Conservation (phyloP, 2,113 vertebrate genomes). For the Neoarius graeffei region DNA sequence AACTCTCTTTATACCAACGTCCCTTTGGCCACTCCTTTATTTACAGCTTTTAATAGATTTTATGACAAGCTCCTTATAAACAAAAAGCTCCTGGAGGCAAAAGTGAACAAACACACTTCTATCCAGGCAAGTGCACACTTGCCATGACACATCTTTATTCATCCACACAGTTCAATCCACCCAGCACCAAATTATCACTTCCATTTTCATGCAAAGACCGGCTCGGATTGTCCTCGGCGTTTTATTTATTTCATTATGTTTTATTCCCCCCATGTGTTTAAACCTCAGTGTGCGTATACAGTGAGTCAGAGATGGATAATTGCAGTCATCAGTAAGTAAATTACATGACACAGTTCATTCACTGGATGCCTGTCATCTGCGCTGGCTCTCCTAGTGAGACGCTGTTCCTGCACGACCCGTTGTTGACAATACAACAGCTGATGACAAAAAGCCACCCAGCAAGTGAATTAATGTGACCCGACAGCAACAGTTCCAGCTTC, state of each 20-base stretch:
- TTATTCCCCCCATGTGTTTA: not conserved
- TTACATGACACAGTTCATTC: conserved; percentile 51
- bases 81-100: not conserved
- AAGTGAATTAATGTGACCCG: conserved; percentile 31
- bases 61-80: not conserved
- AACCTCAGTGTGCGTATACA: not conserved
- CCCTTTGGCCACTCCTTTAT: not conserved
- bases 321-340: conserved; percentile 48
- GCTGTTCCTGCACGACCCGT: conserved; percentile 13
- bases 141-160: conserved; percentile 17
- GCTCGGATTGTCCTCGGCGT: not conserved
- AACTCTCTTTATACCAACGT: not conserved
- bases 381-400: conserved; percentile 29
- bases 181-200: conserved; percentile 32
- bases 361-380: conserved; percentile 44
- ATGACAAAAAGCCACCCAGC: conserved; percentile 28
- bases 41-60: not conserved
- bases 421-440: conserved; percentile 39
- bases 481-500: conserved; percentile 22
- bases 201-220: conserved; percentile 29
- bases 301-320: conserved; percentile 45
- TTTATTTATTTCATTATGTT: conserved; percentile 28
- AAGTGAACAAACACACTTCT: not conserved
- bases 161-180: conserved; percentile 6
- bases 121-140: not conserved